These are phyloP conservation scores for Clanis bilineata DNA, from an alignment of 2,888 invertebrate species.

Conservation along the genomic window DNA sequence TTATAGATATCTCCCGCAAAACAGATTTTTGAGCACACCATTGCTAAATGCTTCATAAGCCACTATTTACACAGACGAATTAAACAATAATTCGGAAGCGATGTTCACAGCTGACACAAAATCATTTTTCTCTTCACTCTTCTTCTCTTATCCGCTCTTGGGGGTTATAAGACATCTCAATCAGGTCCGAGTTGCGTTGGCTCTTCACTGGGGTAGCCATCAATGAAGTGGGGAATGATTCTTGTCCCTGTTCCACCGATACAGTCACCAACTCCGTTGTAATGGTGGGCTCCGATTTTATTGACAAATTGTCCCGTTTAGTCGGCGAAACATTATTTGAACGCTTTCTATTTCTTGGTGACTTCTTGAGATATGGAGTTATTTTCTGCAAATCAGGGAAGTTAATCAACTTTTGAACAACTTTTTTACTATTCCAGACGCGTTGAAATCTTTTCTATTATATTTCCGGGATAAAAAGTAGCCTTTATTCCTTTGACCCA, in stretches of 20 bases:
- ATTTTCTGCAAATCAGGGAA: slow-evolving; percentile 55
- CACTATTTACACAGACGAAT: background rate
- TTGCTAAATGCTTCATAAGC: background rate
- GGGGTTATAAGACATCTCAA: slow-evolving; percentile 56
- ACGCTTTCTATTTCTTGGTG: slow-evolving; percentile 41
- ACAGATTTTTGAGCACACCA: background rate
- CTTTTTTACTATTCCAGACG: too few species aligned
- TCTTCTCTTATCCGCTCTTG: slow-evolving; percentile 31
- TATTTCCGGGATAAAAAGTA: too few species aligned
- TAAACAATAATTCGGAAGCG: background rate
- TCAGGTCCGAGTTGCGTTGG: slow-evolving; percentile 36
- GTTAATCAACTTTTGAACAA: too few species aligned
- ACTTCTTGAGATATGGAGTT: slow-evolving; percentile 56
- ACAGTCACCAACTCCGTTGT: slow-evolving; percentile 69
- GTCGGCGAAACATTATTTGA: slow-evolving; percentile 52
- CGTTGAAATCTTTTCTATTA: too few species aligned
- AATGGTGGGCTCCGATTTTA: slow-evolving; percentile 63
- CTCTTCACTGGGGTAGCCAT: slow-evolving; percentile 49
- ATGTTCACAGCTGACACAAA: background rate
- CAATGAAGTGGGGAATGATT: slow-evolving; percentile 57
- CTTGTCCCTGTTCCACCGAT: slow-evolving; percentile 56
- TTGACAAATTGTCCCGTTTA: slow-evolving; percentile 54
- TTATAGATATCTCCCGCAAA: background rate
- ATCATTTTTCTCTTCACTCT: background rate
- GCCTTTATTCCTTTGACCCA: too few species aligned